Percentiles rank a stretch among this genome's conserved stretches.
These are phyloP conservation scores for Crossocerus cetratus DNA, from an alignment of 2,888 invertebrate species.

Conservation along the genomic window DNA sequence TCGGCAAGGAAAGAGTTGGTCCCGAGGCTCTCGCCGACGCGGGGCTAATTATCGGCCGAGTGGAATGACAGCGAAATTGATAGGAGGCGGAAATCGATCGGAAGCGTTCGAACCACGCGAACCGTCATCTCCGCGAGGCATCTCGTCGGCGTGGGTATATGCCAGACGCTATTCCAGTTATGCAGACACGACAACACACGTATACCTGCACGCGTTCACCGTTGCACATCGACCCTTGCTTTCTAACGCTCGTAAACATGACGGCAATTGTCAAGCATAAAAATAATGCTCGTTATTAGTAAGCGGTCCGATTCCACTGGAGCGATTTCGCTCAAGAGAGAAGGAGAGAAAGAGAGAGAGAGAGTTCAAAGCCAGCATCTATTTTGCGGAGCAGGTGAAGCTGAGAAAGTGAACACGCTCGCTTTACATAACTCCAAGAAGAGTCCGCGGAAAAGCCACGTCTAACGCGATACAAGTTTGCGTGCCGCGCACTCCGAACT, in stretches of 20 bases:
- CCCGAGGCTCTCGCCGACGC: background rate
- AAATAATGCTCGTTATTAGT: constrained; percentile 28
- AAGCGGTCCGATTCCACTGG: constrained; percentile 26
- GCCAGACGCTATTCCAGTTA: constrained; percentile 14
- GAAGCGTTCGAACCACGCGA: constrained; percentile 18
- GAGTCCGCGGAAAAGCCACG: constrained; percentile 30
- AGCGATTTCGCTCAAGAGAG: too few species aligned
- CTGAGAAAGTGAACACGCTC: constrained; percentile 43
- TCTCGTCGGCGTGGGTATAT: constrained; percentile 6
- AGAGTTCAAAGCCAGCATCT: background rate
- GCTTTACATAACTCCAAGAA: constrained; percentile 43
- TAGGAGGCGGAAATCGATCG: constrained; percentile 38
- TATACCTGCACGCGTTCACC: too few species aligned
- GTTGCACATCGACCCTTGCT: constrained; percentile 7
- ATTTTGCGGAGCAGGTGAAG: constrained; percentile 13
- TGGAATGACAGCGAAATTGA: constrained; percentile 12
- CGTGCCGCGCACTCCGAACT: background rate
- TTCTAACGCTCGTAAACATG: constrained; percentile 8
- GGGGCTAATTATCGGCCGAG: background rate
- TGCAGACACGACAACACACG: background rate
- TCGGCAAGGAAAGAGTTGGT: too few species aligned
- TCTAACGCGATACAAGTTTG: constrained; percentile 22
- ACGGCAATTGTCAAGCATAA: constrained; percentile 5
- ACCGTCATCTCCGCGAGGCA: constrained; percentile 18
- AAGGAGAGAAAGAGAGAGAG: too few species aligned